Conservation (phyloP, 1,140 invertebrate species). For the Phymastichus coffea region DNA sequence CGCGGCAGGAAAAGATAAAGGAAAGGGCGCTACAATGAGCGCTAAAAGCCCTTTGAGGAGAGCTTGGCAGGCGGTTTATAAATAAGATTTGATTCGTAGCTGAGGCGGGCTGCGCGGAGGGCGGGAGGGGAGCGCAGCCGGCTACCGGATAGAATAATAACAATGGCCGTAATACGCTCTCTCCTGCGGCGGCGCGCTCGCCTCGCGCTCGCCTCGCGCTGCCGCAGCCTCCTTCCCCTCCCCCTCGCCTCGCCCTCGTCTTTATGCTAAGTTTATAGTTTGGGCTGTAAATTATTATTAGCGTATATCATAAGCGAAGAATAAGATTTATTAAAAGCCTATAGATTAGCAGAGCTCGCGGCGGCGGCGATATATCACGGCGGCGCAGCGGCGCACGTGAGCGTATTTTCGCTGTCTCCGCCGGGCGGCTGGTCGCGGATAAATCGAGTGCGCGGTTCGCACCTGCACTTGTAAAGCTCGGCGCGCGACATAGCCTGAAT, state of each 20-base stretch:
- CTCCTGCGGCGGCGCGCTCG: too few species aligned
- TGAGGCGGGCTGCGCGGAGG: slow-evolving; percentile 2
- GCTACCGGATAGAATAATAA: slow-evolving; percentile 27
- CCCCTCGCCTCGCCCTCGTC: not conserved
- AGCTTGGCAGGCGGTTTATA: slow-evolving; percentile 26
- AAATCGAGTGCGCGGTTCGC: slow-evolving; percentile 28
- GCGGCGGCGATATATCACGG: too few species aligned
- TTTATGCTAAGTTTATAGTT: slow-evolving; percentile 46
- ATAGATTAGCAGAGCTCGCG: slow-evolving; percentile 43
- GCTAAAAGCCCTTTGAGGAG: slow-evolving; percentile 16
- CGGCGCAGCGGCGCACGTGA: slow-evolving; percentile 9
- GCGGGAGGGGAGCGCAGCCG: not conserved
- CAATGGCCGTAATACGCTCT: slow-evolving; percentile 19
- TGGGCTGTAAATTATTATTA: slow-evolving; percentile 56
- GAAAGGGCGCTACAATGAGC: slow-evolving; percentile 15
- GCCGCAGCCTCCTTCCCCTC: not conserved
- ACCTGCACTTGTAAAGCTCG: too few species aligned
- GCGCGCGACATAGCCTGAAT: too few species aligned
- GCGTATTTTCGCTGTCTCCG: slow-evolving; percentile 15
- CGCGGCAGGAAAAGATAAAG: too few species aligned
- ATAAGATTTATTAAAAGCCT: slow-evolving; percentile 56
- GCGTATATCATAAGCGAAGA: slow-evolving; percentile 52
- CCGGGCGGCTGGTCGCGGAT: slow-evolving; percentile 10
- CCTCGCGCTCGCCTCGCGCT: not conserved
- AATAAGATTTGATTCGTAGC: slow-evolving; percentile 26